Evolutionary conservation across 2,797 vertebrate species (phyloP), one percentile per base, ranked within the genome.

Genomic region (Ptychadena robeensis): DNA sequence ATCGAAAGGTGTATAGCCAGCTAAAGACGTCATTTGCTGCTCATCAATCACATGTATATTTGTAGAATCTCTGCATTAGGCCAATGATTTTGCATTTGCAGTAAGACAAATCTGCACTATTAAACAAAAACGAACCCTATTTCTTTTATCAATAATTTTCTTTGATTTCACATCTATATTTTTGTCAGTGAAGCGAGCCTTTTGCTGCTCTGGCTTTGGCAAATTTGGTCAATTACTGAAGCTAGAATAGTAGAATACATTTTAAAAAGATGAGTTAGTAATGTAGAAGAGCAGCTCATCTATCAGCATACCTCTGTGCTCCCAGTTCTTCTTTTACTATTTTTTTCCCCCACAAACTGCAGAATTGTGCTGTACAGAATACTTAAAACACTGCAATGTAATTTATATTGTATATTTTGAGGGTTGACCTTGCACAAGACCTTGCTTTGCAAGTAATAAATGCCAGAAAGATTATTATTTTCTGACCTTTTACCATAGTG

Each of bases 351-450:
- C 87, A 87, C 89, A 38, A 85, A 88, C 87, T 85, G 87, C 10
- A 85, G 2, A 72, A 73, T 81, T 87, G 87, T 86, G 25, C 30
- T 82, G 77, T 75, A 79, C 73, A 82, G 61, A 84, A 87, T 87
- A 85, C 82, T 88, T 89, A 78, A 84, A 86, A 89, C 87, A 85
- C 80, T 87, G 75, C 83, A 90, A 63, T 87, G 82, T 88, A 89
- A 92, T 93, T 90, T 92, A 89, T 89, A 81, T 85, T 86, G 79
- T 82, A 79, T 88, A 87, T 90, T 88, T 91, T 88, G 91, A 90
- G 88, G 61, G 70, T 87, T 93, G 90, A 94, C 91, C 90, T 90
- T 82, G 87, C 73, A 85, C 88, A 91, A 93, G 79, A 73, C 35
- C 37, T 88, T 88, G 75, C 88, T 92, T 91, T 87, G 86, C 81